These are phyloP conservation scores for Byasa hedistus DNA, from an alignment of 2,888 invertebrate species.

Conservation along the genomic window DNA sequence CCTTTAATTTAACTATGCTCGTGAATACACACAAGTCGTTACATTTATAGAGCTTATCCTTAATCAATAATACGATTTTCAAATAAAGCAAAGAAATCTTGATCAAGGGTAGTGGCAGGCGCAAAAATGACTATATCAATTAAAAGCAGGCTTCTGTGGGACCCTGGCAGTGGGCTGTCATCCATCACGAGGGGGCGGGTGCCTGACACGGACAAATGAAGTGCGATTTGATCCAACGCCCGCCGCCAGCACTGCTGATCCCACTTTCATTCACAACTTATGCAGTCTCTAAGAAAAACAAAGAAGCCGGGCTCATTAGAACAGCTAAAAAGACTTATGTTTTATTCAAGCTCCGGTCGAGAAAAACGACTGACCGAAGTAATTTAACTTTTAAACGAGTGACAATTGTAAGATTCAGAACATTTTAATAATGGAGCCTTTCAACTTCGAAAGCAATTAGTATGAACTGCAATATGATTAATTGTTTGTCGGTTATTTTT, in stretches of 20 bases:
- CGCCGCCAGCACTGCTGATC: conserved; percentile 55
- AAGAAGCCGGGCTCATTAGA: conserved; percentile 67
- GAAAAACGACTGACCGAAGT: conserved; percentile 65
- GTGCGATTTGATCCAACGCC: conserved; percentile 73
- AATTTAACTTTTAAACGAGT: conserved; percentile 75
- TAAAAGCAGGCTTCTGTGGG: conserved; percentile 60
- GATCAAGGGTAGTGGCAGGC: conserved; percentile 38
- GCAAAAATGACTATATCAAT: conserved; percentile 75
- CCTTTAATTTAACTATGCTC: background rate
- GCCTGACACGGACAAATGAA: conserved; percentile 76
- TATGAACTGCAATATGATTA: conserved; percentile 44
- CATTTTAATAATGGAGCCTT: conserved; percentile 52
- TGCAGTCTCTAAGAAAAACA: conserved; percentile 72
- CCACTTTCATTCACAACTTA: conserved; percentile 72
- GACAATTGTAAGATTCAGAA: conserved; percentile 66
- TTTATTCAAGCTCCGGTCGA: conserved; percentile 67
- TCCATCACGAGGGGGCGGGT: conserved; percentile 63
- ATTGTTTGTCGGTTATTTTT: conserved; percentile 37
- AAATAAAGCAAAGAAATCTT: conserved; percentile 28
- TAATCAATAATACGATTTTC: background rate
- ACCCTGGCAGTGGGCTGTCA: conserved; percentile 52
- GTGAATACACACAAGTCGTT: background rate
- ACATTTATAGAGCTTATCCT: background rate
- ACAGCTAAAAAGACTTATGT: conserved; percentile 70
- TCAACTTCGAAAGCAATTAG: conserved; percentile 54